Base-by-base conservation (phyloP, 2,797 vertebrate species). In the Lithobates sylvaticus region DNA sequence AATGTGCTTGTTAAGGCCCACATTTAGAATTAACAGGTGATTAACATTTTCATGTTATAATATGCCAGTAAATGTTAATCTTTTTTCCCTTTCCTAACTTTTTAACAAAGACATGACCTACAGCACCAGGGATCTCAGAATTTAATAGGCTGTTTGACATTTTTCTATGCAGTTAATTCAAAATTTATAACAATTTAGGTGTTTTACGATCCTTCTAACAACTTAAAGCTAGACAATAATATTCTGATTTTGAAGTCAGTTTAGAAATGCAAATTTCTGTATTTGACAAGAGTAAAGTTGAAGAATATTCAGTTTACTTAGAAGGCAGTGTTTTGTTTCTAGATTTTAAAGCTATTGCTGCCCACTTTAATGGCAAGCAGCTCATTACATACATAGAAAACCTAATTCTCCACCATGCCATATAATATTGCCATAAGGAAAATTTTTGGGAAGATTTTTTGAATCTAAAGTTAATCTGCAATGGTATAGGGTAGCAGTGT, bases 31-130 rank as follows among this genome's bases (percentile, higher is more conserved):
- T 73, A 72, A 73, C 71, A 44, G 71, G 71, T 73, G 39, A 73
- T 73, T 73, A 73, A 73, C 71, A 73, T 73, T 73, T 73, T n/a
- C 36, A 73, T 73, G 71, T 73, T 73, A 73, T 73, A 42, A 73
- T 73, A 42, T 73, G 71, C 21, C 71, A 73, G 15, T 42, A 73
- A 73, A 73, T 73, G 71, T 73, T 73, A 73, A 44, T 44, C 9
- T 44, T 73, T 72, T 39, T 39, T 21, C 36, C n/a, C 27, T 26
- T 73, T 65, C 21, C 61, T 65, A 65, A 65, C 61, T 65, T 65
- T 73, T 73, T 29, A 72, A 42, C 70, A 72, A 39, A 34, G 70
- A 72, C 34, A 26, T 72, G 70, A 72, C 70, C 70, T 72, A 72
- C 36, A 72, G 16, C 36, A n/a, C 21, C 34, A 39, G 23, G 16